Evolutionary conservation across 2,113 vertebrate species (phyloP).

Genomic region (Phalacrocorax pelagicus): DNA sequence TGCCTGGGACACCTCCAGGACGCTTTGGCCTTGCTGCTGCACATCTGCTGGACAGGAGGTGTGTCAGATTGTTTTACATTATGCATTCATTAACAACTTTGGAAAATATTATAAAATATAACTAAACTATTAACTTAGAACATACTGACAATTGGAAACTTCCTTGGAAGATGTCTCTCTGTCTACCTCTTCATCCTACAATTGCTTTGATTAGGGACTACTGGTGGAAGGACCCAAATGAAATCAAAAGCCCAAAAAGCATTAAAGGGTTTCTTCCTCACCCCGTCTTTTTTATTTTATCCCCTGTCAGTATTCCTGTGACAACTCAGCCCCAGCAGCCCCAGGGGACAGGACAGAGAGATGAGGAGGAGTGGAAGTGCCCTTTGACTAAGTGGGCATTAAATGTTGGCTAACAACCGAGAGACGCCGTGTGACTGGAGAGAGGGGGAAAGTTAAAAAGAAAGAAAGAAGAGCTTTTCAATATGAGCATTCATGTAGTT

Average conservation of each 20-base stretch:
- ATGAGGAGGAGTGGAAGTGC: constrained; percentile 66
- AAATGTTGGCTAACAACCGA: constrained; percentile 75
- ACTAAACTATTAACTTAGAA: neutral
- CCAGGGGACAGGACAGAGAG: constrained; percentile 66
- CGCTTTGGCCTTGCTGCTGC: neutral
- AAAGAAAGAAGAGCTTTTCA: constrained; percentile 80
- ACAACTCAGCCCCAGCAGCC: constrained; percentile 49
- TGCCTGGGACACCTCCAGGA: neutral
- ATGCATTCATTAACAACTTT: neutral
- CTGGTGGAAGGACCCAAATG: neutral
- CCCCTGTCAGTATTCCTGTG: constrained; percentile 30
- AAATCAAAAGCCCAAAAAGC: neutral
- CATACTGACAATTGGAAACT: neutral
- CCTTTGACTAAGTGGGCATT: constrained; percentile 76
- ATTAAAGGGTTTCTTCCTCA: neutral
- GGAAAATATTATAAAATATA: neutral
- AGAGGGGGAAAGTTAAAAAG: constrained; percentile 70
- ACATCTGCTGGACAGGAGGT: neutral
- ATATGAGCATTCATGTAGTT: constrained; percentile 80
- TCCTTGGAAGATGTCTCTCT: neutral
- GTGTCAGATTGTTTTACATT: neutral
- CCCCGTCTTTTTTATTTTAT: neutral
- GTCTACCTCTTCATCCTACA: neutral
- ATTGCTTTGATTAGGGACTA: neutral
- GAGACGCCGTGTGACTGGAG: constrained; percentile 72